Base-by-base conservation (phyloP, 1,140 invertebrate genomes). In the Camponotus vicinus region DNA sequence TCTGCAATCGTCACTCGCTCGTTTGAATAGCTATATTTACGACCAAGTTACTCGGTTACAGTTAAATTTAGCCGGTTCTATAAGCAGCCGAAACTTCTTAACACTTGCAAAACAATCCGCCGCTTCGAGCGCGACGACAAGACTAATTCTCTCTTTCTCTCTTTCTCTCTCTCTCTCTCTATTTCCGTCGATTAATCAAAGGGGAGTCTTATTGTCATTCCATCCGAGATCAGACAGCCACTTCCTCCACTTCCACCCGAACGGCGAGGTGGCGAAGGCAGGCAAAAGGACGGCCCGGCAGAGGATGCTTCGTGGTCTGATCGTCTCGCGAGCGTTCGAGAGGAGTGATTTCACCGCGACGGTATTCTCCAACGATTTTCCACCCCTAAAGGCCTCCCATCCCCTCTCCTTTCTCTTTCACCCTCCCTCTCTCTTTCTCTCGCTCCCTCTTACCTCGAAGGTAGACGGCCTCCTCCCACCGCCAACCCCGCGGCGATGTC, bases 251-350 rank as follows among this genome's bases (percentile, higher is more conserved):
- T 78, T 57, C 37, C 42, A 49, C 27, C 63, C 40, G 18, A 40
- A 27, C 49, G 40, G 37, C 42, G 42, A 34, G 59, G 64, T 42
- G 32, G 49, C 27, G 8, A 42, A 52, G 67, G 55, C 67, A 82
- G 27, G 78, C 78, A 82, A 73, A 69, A 61, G 32, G 71, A 67
- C 59, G 21, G 37, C 49, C 55, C 64, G 70, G 67, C 88, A 71
- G 49, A 45, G 88, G 76, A 89, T 88, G 87, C 78, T 85, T 85
- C 76, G 57, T 57, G 73, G 59, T 52, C 52, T 55, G 69, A 84
- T 63, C 80, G 69, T 82, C 85, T 84, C 79, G 59, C 69, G 52
- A 63, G 66, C 55, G 66, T 73, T 69, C 83, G 83, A 79, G 69
- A 75, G 86, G 61, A 75, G 86, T 76, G 73, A 61, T 71, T 78